These are phyloP conservation scores for Pteria penguin DNA, from an alignment of 2,888 invertebrate genomes.

Conservation along the genomic window DNA sequence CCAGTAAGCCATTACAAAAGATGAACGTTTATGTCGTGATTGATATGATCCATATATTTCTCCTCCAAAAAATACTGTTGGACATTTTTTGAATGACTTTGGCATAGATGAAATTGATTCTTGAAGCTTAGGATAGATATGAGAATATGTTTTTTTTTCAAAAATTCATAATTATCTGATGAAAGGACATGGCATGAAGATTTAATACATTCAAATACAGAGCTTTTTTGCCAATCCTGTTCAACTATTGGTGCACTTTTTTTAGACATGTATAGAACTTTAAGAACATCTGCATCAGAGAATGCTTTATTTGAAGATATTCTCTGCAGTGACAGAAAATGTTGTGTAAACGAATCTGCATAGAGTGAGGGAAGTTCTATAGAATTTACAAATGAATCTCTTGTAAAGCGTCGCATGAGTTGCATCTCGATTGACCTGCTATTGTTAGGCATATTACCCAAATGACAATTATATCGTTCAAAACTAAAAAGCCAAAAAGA, in stretches of 20 bases:
- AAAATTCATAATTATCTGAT: neutral
- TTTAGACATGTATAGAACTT: neutral
- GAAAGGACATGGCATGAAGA: too few relatives aligned
- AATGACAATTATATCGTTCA: conserved; percentile 30
- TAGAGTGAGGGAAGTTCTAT: neutral
- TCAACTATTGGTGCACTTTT: neutral
- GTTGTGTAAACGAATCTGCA: neutral
- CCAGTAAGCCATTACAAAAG: conserved; percentile 7
- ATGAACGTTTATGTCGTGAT: conserved; percentile 4
- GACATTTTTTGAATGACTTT: conserved; percentile 5
- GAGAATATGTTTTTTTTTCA: conserved; percentile 17
- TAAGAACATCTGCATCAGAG: neutral
- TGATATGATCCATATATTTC: conserved; percentile 25
- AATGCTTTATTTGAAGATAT: neutral
- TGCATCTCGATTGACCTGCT: conserved; percentile 29
- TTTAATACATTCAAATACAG: too few relatives aligned
- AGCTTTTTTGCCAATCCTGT: neutral
- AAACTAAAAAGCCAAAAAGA: conserved; percentile 37
- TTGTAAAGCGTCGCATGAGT: conserved; percentile 19
- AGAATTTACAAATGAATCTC: conserved; percentile 9
- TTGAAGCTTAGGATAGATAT: conserved; percentile 9
- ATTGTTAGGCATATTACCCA: conserved; percentile 36
- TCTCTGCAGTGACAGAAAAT: neutral
- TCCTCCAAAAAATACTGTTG: conserved; percentile 2
- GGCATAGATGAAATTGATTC: conserved; percentile 9